Base-by-base conservation (phyloP, 2,888 invertebrate genomes). In the Eupithecia vulgata region DNA sequence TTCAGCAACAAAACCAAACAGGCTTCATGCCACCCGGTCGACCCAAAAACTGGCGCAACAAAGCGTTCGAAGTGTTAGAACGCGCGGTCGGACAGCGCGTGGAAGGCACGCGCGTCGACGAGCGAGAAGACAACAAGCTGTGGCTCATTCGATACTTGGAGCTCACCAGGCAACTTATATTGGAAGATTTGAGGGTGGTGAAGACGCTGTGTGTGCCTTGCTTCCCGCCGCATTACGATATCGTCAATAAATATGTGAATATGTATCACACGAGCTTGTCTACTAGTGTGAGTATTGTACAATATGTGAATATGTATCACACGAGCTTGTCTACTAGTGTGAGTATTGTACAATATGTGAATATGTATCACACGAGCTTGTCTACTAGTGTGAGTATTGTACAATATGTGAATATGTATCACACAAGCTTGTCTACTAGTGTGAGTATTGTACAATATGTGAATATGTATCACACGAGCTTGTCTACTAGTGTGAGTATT, bases 141-240 rank as follows among this genome's bases (percentile, higher is more conserved):
- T 99, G 99, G 99, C 95, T 99, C 17, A 99, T 99, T 5, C 95
- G 98, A 35, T 99, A 99, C 89, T 93, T 99, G 71, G 99, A 99
- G 91, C 94, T 97, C 59, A 97, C 97, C 0, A 95, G 99, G 57
- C 97, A 97, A 84, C 95, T 98, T 12, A 97, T 99, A 82, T 90
- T 99, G 8, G 98, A 99, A 87, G 99, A 99, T 90, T 92, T 99
- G 77, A 95, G 97, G 77, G 98, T 99, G 0, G 97, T 98, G 0
- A 98, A 98, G 88, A 97, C 97, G 0, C 92, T 98, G 0, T 98
- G 98, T 83, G 96, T 97, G 7, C 98, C 98, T 0, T 99, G 99
- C 87, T 99, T 99, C 89, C 99, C 99, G 2, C 98, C 99, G 0
- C 96, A 97, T 79, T 99, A 99, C 81, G 96, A 99, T 84, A 99